These are phyloP conservation scores for Polyommatus icarus DNA, from an alignment of 2,888 invertebrate species.

Conservation along the genomic window DNA sequence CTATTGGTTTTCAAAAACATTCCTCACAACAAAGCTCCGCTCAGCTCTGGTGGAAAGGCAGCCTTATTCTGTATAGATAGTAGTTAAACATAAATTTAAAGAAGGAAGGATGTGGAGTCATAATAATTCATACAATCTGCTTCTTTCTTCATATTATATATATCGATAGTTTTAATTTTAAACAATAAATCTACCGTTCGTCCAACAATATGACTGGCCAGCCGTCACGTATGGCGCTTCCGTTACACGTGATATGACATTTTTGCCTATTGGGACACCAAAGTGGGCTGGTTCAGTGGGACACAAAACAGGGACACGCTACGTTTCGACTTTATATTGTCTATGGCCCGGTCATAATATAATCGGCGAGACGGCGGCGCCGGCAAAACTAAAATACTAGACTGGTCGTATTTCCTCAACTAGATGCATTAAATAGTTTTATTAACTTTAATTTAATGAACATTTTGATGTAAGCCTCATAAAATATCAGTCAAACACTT, in stretches of 20 bases:
- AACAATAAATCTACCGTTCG: slow-evolving; percentile 14
- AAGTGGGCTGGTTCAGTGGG: slow-evolving; percentile 55
- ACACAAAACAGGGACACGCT: slow-evolving; percentile 50
- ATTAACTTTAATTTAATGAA: no score
- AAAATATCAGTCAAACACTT: no score
- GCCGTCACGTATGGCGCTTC: slow-evolving; percentile 62
- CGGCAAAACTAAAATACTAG: not conserved
- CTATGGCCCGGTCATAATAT: not conserved
- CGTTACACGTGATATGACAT: slow-evolving; percentile 77
- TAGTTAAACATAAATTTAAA: no score
- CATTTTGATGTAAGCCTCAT: no score
- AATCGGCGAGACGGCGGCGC: not conserved
- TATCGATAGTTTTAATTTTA: no score
- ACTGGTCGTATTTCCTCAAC: not conserved
- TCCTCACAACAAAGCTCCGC: no score
- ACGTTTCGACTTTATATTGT: slow-evolving; percentile 45
- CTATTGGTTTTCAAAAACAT: no score
- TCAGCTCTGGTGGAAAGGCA: no score
- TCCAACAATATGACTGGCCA: slow-evolving; percentile 36
- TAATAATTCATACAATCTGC: no score
- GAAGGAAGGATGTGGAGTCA: no score
- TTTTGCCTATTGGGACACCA: slow-evolving; percentile 69
- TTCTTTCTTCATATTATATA: no score
- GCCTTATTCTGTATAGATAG: no score
- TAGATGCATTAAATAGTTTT: not conserved